Conservation (phyloP, 2,888 invertebrate genomes). For the Oscheius sp. region DNA sequence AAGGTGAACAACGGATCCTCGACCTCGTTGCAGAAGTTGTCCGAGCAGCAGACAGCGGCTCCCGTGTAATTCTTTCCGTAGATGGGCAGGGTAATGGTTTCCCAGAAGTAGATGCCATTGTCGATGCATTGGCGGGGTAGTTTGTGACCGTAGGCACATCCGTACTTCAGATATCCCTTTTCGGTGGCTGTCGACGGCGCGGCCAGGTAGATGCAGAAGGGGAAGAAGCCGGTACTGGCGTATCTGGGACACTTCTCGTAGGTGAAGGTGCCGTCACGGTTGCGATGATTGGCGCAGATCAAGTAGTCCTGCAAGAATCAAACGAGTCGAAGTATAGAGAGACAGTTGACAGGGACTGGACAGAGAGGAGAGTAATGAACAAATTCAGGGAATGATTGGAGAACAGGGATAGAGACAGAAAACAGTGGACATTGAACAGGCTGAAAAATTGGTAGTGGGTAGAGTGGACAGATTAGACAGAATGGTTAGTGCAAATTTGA, state of each 20-base stretch:
- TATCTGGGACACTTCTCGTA: slow-evolving; percentile 26
- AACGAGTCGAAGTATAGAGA: not conserved
- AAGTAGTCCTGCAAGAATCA: slow-evolving; percentile 16
- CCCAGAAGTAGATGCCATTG: not conserved
- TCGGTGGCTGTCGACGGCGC: not conserved
- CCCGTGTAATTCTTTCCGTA: not conserved
- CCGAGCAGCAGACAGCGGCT: slow-evolving; percentile 1
- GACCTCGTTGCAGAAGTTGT: slow-evolving; percentile 20
- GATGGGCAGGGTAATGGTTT: not conserved
- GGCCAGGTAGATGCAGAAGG: slow-evolving; percentile 23
- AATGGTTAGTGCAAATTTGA: no score
- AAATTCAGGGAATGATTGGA: no score
- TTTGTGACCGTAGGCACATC: slow-evolving; percentile 2
- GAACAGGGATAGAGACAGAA: no score
- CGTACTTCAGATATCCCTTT: slow-evolving; percentile 5
- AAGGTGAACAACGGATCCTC: slow-evolving; percentile 13
- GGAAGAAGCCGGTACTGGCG: not conserved
- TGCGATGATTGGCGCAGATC: slow-evolving; percentile 9
- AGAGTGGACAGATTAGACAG: no score
- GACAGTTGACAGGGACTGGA: not conserved
- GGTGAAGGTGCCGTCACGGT: not conserved
- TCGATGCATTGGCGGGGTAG: slow-evolving; percentile 15
- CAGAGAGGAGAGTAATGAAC: no score
- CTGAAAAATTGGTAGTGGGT: no score
- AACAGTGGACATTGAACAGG: no score